Percentiles rank a stretch among this genome's conserved stretches.
Conservation (phyloP, 2,797 vertebrate species). For the Neoniphon sammara region DNA sequence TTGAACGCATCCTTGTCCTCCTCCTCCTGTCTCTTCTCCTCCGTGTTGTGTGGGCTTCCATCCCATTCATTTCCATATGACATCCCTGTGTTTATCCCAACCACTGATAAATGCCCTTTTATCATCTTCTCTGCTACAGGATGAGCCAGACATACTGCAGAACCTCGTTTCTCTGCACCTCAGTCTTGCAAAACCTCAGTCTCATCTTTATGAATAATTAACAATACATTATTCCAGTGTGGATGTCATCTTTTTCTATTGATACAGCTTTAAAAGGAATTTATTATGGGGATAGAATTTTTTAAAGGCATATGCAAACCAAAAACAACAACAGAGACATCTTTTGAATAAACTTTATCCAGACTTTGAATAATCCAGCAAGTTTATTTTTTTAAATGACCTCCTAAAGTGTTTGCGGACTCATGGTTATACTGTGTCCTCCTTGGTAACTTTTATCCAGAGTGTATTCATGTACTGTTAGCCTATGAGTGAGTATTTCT, state of each 20-base stretch:
- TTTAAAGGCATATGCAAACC: neutral
- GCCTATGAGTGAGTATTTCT: slow-evolving; percentile 1
- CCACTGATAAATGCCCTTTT: too few species aligned
- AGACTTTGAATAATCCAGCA: neutral
- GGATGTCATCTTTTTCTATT: neutral
- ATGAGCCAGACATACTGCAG: too few species aligned
- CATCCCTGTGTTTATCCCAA: too few species aligned
- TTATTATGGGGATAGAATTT: neutral
- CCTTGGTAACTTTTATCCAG: slow-evolving; percentile 16
- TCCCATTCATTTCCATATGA: too few species aligned
- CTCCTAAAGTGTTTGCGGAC: neutral
- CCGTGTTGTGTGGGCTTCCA: too few species aligned
- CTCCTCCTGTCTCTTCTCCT: too few species aligned
- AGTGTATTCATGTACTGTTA: slow-evolving; percentile 13
- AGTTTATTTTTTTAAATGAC: neutral
- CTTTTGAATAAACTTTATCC: neutral
- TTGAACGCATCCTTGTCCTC: neutral
- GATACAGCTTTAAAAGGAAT: neutral
- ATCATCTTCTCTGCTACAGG: too few species aligned
- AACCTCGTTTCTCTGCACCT: neutral
- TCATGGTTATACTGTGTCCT: slow-evolving; percentile 28
- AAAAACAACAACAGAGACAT: too few species aligned
- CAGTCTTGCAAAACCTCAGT: neutral
- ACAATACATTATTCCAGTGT: neutral
- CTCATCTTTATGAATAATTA: neutral